Base-by-base conservation (phyloP, 1,140 invertebrate genomes). In the Drosophila suzukii region DNA sequence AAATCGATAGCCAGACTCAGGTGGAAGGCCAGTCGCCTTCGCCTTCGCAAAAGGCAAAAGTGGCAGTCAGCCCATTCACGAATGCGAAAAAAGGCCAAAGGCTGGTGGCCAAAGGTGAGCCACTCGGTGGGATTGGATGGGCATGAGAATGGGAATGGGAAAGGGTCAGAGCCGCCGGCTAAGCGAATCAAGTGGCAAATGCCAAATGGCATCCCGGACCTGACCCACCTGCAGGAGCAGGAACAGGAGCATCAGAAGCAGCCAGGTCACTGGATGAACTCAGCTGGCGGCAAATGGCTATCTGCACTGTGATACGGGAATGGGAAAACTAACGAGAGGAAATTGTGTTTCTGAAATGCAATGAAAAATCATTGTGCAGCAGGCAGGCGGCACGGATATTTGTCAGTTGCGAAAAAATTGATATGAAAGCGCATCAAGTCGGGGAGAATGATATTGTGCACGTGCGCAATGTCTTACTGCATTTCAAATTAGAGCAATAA, bases 111-210 rank as follows among this genome's bases (percentile, higher is more conserved):
- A 75, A 82, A 86, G 60, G 71, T 74, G 78, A 75, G 63, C 12
- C 43, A 10, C 15, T 54, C 8, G 44, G 62, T 27, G 30, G 32
- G 44, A 12, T 38, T 41, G 15, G 11, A 11, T 20, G 27, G 38
- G 34, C 15, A n/a, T 47, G 27, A 6, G 24, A 30, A 4, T 32
- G 27, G 49, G n/a, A 34, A 17, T 51, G 20, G 20, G 17, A 30
- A 32, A n/a, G 39, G 27, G 13, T 17, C 17, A 10, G 47, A 6
- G 49, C 49, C 43, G 20, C 39, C n/a, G 41, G 53, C 56, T 56
- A 20, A 59, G 39, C 30, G 68, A 81, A 61, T 86, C 78, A 77
- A 78, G 68, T 81, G 82, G 74, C 82, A 85, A 74, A 66, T 81
- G 81, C 74, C 82, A 85, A 75, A 66, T 81, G 63, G 55, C 53